A percentile compares a stretch with the other conserved stretches of the same genome.
phyloP scores from a whole-genome alignment of 2,888 invertebrate species.

The Drosophila lacicola region DNA sequence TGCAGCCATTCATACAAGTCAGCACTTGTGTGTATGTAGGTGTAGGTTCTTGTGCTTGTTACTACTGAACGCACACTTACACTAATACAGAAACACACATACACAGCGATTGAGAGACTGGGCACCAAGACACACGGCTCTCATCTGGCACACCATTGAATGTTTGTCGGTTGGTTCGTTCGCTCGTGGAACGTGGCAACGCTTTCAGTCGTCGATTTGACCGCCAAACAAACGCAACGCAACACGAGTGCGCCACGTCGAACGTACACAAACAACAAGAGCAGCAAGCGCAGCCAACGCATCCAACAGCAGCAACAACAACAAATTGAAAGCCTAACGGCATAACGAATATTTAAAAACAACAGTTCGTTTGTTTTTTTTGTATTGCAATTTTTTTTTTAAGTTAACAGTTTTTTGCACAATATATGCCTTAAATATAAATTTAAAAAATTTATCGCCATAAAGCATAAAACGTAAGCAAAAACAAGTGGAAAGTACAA shows the following conservation, averaged over 20 bases:
- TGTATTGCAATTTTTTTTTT: slow-evolving; percentile 21
- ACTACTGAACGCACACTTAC: slow-evolving; percentile 2
- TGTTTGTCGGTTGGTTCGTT: slow-evolving; percentile 38
- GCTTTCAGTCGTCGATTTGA: slow-evolving; percentile 82
- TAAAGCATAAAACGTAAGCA: slow-evolving; percentile 21
- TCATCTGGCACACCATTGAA: slow-evolving; percentile 50
- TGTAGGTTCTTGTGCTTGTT: slow-evolving; percentile 17
- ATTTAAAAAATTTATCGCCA: slow-evolving; percentile 2
- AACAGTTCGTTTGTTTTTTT: slow-evolving; percentile 28
- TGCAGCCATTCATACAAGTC: slow-evolving; percentile 45
- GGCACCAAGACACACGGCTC: slow-evolving; percentile 31
- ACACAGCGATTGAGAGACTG: slow-evolving; percentile 23
- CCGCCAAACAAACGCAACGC: slow-evolving; percentile 82
- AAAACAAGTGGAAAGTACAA: slow-evolving; percentile 19
- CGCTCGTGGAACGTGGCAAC: slow-evolving; percentile 61
- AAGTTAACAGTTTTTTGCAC: slow-evolving; percentile 35
- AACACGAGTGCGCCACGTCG: slow-evolving; percentile 65
- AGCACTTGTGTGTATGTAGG: not conserved
- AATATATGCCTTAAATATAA: slow-evolving; percentile 45
- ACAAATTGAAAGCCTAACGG: slow-evolving; percentile 17
- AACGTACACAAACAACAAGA: slow-evolving; percentile 42
- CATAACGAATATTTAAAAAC: slow-evolving; percentile 40
- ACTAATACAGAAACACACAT: not conserved
- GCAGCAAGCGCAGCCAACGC: slow-evolving; percentile 35
- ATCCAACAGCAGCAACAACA: slow-evolving; percentile 37